Evolutionary conservation across 2,888 invertebrate genomes (phyloP), one percentile per base, ranked within the genome.

Genomic region (Thelaira solivaga): DNA sequence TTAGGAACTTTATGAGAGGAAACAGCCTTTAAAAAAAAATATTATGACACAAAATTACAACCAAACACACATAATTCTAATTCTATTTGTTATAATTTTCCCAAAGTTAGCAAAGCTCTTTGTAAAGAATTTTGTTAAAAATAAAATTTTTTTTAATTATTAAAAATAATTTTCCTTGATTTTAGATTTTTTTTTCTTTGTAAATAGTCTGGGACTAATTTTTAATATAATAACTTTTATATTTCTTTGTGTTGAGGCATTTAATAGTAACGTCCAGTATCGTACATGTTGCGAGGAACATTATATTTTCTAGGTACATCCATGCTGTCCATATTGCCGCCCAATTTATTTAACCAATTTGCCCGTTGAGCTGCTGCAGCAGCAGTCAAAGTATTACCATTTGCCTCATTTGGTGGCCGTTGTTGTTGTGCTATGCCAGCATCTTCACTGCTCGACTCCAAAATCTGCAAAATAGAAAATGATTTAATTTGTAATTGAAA

Each of bases 391-490:
- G 75, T 72, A 43, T 82, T 82, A 69, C 82, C 83, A 78, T 81
- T 83, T 47, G 80, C 81, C 57, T 83, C 83, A 67, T 82, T 82
- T 34, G 82, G 81, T 65, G 84, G 83, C 51, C 81, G 87, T 67
- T 86, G 84, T 67, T 76, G 76, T 10, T n/a, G n/a, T n/a, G n/a
- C n/a, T n/a, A n/a, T 81, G 22, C 43, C 67, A 22, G 0, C 61
- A 68, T 88, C 87, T 82, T 89, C 88, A 82, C 86, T 88, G 84
- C 89, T 89, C 34, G 88, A 89, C 81, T 89, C 88, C 81, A 89
- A 86, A 81, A 88, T 88, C 89, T 88, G 83, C 29, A 81, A 39
- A 8, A 64, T 36, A 64, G 13, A 62, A 73, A 18, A n/a, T 11
- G 4, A 51, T 36, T 47, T 61, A 55, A 24, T 67, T 55, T 43